phyloP scores from a whole-genome alignment of 2,888 invertebrate genomes.

The Drosophila infuscata region DNA sequence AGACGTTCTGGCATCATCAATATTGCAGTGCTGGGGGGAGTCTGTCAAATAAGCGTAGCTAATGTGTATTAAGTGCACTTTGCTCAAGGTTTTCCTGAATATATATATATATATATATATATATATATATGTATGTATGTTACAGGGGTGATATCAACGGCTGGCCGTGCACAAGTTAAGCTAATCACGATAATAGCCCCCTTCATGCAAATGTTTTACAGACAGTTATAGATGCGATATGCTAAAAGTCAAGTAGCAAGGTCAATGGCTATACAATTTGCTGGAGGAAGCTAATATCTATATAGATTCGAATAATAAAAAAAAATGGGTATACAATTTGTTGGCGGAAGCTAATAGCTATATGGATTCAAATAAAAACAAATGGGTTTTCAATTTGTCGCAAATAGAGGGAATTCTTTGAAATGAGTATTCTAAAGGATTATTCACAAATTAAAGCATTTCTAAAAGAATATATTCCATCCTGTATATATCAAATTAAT shows the following conservation, averaged over 20 bases:
- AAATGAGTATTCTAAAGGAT: neutral
- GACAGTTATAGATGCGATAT: constrained; percentile 57
- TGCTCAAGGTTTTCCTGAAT: constrained; percentile 19
- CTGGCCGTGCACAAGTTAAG: constrained; percentile 37
- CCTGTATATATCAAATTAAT: too few species aligned
- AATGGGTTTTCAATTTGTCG: neutral
- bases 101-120: neutral
- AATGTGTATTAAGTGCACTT: constrained; percentile 79
- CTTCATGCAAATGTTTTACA: constrained; percentile 66
- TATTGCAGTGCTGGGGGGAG: constrained; percentile 59
- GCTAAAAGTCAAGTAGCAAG: constrained; percentile 66
- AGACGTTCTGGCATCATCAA: constrained; percentile 68
- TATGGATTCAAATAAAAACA: neutral
- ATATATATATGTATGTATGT: neutral
- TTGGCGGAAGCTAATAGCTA: constrained; percentile 1
- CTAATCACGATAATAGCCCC: constrained; percentile 74
- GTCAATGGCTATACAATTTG: constrained; percentile 38
- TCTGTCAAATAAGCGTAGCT: constrained; percentile 80
- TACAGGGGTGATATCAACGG: neutral
- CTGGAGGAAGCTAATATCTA: neutral
- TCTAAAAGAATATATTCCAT: neutral
- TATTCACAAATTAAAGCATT: neutral
- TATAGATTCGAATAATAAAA: neutral
- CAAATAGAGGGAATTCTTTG: neutral
- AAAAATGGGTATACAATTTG: constrained; percentile 4